phyloP scores from a whole-genome alignment of 2,888 invertebrate species.

The Eristalis intricaria region DNA sequence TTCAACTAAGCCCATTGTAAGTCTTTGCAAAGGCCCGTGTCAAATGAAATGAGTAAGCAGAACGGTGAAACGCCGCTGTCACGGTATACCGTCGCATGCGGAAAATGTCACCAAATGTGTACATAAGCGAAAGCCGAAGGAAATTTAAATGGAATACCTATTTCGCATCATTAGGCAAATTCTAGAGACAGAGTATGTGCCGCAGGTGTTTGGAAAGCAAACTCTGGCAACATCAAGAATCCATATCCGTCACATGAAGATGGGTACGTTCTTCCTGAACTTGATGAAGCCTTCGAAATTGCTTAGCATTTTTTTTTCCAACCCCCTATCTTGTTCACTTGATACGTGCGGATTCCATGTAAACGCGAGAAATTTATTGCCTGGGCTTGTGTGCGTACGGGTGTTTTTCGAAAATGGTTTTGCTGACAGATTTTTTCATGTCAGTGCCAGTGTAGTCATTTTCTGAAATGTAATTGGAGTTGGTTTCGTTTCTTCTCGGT shows the following conservation, averaged over 20 bases:
- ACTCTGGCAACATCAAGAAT: slow-evolving; percentile 21
- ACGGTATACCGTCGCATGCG: not conserved
- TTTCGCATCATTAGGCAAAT: slow-evolving; percentile 61
- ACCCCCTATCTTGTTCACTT: slow-evolving; percentile 20
- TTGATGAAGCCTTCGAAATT: slow-evolving; percentile 51
- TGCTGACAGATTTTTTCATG: slow-evolving; percentile 9
- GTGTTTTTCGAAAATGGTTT: slow-evolving; percentile 4
- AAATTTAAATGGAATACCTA: slow-evolving; percentile 54
- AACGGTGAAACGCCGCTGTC: slow-evolving; percentile 28
- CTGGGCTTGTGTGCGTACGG: slow-evolving; percentile 1
- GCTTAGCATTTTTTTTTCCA: slow-evolving; percentile 30
- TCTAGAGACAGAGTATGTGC: slow-evolving; percentile 30
- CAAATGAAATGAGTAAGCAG: slow-evolving; percentile 29
- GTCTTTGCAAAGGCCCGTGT: slow-evolving; percentile 16
- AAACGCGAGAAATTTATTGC: slow-evolving; percentile 44
- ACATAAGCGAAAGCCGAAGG: slow-evolving; percentile 10
- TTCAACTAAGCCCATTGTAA: slow-evolving; percentile 42
- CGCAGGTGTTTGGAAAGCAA: slow-evolving; percentile 47
- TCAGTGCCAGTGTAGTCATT: not conserved
- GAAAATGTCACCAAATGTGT: slow-evolving; percentile 33
- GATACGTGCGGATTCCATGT: slow-evolving; percentile 37
- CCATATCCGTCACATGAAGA: slow-evolving; percentile 13
- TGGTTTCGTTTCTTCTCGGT: not conserved
- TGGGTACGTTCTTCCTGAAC: not conserved
- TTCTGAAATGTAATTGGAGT: slow-evolving; percentile 11